Conservation (phyloP, 2,797 vertebrate species). For the Sebastiscus tertius region DNA sequence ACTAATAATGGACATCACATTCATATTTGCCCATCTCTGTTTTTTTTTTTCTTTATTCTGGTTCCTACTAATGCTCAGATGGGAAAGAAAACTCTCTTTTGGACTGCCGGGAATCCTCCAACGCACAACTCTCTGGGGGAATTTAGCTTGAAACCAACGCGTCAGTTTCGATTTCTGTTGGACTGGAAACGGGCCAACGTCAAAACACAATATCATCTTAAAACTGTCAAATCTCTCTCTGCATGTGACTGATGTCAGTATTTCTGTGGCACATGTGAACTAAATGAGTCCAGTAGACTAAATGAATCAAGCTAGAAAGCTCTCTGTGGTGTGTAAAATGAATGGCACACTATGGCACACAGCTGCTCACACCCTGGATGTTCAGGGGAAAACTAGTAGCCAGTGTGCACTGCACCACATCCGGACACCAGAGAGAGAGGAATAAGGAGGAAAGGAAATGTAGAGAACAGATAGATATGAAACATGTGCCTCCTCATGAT, state of each 20-base stretch:
- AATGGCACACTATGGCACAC: background rate
- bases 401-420: constrained; percentile 10
- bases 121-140: background rate
- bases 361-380: background rate
- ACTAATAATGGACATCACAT: background rate
- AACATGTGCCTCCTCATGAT: background rate
- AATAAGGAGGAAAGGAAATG: constrained; percentile 2
- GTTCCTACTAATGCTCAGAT: background rate
- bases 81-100: too few relatives aligned
- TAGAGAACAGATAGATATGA: background rate
- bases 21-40: background rate
- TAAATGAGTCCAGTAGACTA: fast-evolving
- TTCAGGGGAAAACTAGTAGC: background rate
- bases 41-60: background rate
- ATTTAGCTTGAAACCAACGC: background rate
- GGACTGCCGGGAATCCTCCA: too few relatives aligned
- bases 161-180: background rate
- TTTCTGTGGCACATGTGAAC: fast-evolving
- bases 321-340: background rate
- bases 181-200: too few relatives aligned
- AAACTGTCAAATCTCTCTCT: background rate
- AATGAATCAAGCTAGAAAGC: background rate
- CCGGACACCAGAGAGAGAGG: background rate
- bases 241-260: too few relatives aligned
- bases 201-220: background rate